Percentiles rank a stretch among this genome's conserved stretches.
Evolutionary conservation across 2,797 vertebrate genomes (phyloP).

Genomic region (Danio tinwini): DNA sequence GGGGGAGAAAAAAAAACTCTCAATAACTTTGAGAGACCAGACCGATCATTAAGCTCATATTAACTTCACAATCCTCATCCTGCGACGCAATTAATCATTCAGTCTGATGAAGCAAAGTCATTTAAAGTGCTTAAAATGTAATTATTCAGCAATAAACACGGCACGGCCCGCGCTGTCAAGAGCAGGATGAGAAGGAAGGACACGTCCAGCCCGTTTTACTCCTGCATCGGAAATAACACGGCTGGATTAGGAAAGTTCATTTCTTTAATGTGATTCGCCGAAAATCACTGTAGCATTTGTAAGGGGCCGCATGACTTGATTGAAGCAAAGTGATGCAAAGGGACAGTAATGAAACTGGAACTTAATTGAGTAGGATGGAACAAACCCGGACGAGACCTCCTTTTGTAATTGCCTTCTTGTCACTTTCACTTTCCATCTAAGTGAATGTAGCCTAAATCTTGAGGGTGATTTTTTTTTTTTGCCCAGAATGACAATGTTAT

Average conservation of each 20-base stretch:
- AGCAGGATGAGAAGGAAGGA: constrained; percentile 62
- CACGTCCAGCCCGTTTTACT: constrained; percentile 58
- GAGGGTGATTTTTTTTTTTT: constrained; percentile 59
- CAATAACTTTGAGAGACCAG: constrained; percentile 53
- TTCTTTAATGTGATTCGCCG: constrained; percentile 72
- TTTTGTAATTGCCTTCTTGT: constrained; percentile 72
- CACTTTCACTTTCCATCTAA: constrained; percentile 70
- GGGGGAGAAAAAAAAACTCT: constrained; percentile 41
- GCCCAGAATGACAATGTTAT: constrained; percentile 57
- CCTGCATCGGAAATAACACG: constrained; percentile 60
- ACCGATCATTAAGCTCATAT: constrained; percentile 67
- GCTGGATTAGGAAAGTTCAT: constrained; percentile 66
- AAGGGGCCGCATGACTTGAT: constrained; percentile 61
- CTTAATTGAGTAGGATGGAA: constrained; percentile 76
- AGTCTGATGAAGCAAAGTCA: constrained; percentile 68
- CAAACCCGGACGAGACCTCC: constrained; percentile 63
- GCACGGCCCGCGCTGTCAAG: constrained; percentile 53
- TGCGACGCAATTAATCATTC: constrained; percentile 73
- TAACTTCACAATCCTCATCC: constrained; percentile 64
- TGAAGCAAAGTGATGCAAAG: constrained; percentile 55
- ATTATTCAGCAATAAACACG: constrained; percentile 74
- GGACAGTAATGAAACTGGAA: constrained; percentile 68
- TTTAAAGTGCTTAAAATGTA: constrained; percentile 76
- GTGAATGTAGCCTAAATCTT: constrained; percentile 66
- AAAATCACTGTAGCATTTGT: constrained; percentile 62